Percentiles rank a stretch among this genome's conserved stretches.
Conservation (phyloP, 2,113 vertebrate genomes). For the Haliaeetus leucogaster region DNA sequence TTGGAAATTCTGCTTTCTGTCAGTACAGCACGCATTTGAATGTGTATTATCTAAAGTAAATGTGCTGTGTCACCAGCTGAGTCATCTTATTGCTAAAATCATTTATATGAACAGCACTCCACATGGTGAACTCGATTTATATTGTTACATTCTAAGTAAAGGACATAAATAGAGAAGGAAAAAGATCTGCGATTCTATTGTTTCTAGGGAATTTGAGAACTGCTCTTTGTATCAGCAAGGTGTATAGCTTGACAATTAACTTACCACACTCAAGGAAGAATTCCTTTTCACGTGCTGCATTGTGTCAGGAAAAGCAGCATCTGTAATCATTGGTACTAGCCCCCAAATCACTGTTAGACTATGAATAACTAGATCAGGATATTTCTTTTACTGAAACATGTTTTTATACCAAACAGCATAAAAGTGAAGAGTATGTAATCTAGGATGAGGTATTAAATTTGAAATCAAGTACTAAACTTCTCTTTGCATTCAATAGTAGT, state of each 20-base stretch:
- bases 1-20: not conserved
- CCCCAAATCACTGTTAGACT: not conserved
- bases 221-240: not conserved
- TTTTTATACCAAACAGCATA: not conserved
- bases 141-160: not conserved
- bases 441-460: not conserved
- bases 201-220: not conserved
- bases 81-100: not conserved
- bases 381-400: not conserved
- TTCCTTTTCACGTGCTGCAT: not conserved
- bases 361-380: not conserved
- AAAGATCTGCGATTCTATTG: not conserved
- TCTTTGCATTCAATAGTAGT: not conserved
- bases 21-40: fast-evolving
- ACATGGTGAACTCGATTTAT: not conserved
- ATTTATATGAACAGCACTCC: not conserved
- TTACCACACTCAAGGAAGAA: not conserved
- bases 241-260: not conserved
- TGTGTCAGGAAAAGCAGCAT: not conserved
- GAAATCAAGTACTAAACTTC: not conserved
- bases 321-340: not conserved
- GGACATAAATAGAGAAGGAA: not conserved
- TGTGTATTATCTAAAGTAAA: not conserved
- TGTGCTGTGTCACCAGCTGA: not conserved
- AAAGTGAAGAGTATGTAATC: not conserved